A percentile compares a stretch with the other conserved stretches of the same genome.
These are phyloP conservation scores for Chesias legatella DNA, from an alignment of 2,888 invertebrate genomes.

Conservation along the genomic window DNA sequence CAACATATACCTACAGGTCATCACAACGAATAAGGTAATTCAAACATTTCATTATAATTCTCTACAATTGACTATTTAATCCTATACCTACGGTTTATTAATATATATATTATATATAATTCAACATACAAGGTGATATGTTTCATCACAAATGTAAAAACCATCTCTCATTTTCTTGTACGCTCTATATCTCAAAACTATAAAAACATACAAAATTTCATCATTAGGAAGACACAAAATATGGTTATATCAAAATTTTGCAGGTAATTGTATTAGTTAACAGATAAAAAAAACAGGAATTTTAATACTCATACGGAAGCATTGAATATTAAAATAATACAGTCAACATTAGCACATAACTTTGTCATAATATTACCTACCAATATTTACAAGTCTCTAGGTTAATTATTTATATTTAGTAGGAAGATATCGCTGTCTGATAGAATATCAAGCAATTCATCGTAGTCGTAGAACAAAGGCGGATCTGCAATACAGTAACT, in stretches of 20 bases:
- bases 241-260: neutral
- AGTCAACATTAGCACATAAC: neutral
- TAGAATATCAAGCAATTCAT: no score
- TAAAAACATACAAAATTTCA: conserved; percentile 1
- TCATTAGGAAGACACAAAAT: conserved; percentile 12
- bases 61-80: conserved; percentile 27
- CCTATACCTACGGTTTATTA: conserved; percentile 22
- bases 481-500: no score
- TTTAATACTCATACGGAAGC: conserved; percentile 13
- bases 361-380: neutral
- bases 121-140: conserved; percentile 56
- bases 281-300: neutral
- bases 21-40: conserved; percentile 40
- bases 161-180: conserved; percentile 36
- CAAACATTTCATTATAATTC: conserved; percentile 8
- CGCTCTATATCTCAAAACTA: conserved; percentile 1
- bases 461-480: no score
- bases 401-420: no score
- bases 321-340: conserved; percentile 11
- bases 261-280: neutral
- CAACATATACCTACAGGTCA: conserved; percentile 50
- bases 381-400: no score
- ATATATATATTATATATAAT: conserved; percentile 29
- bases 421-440: no score
- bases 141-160: conserved; percentile 44